phyloP scores from a whole-genome alignment of 2,888 invertebrate genomes.

The Caenorhabditis sp. region DNA sequence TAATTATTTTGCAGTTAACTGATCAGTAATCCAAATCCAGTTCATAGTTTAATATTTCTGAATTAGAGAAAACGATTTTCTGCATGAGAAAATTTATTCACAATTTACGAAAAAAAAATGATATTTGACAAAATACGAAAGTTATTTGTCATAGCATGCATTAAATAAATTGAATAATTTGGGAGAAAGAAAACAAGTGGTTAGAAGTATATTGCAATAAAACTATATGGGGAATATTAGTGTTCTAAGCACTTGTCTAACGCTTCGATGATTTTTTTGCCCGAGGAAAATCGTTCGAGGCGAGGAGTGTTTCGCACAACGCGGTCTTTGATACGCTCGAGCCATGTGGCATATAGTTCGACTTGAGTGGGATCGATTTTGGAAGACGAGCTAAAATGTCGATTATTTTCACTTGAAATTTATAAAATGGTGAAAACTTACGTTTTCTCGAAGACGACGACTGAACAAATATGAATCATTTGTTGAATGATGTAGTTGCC shows the following conservation, averaged over 20 bases:
- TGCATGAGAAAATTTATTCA: constrained; percentile 14
- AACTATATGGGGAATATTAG: background rate
- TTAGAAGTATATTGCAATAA: background rate
- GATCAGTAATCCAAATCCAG: too few species aligned
- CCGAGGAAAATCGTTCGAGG: constrained; percentile 57
- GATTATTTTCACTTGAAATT: background rate
- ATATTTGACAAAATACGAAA: background rate
- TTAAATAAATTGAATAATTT: background rate
- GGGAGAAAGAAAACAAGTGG: background rate
- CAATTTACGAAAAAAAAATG: constrained; percentile 10
- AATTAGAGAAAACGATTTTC: too few species aligned
- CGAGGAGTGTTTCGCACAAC: constrained; percentile 27
- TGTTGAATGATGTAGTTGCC: constrained; percentile 68
- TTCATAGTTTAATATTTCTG: too few species aligned
- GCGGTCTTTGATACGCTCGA: constrained; percentile 36
- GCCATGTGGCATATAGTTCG: constrained; percentile 27
- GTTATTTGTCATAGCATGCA: background rate
- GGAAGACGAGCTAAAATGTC: background rate
- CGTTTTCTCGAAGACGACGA: constrained; percentile 9
- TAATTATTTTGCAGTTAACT: too few species aligned
- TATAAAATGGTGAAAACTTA: constrained; percentile 3
- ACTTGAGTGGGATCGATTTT: constrained; percentile 11
- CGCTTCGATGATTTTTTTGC: constrained; percentile 62
- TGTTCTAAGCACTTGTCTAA: constrained; percentile 15
- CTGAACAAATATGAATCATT: constrained; percentile 56